A percentile compares a stretch with the other conserved stretches of the same genome.
Evolutionary conservation across 2,797 vertebrate species (phyloP).

Genomic region (Poecilia gillii): DNA sequence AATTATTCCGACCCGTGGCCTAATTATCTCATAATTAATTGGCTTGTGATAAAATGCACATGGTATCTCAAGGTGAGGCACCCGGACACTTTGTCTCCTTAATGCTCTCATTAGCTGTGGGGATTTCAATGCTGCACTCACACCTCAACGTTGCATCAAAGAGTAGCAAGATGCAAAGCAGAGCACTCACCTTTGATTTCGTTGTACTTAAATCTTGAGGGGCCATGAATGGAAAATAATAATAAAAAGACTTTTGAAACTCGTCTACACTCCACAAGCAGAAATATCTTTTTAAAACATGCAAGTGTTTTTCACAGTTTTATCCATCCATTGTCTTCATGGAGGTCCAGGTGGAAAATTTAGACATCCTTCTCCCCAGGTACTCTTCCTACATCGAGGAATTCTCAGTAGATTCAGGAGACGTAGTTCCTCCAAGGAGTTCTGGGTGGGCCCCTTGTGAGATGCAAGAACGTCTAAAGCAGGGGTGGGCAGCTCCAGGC

Average conservation of each 20-base stretch:
- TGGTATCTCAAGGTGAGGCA: conserved; percentile 68
- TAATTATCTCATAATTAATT: conserved; percentile 75
- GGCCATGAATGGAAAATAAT: conserved; percentile 40
- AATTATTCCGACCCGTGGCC: conserved; percentile 48
- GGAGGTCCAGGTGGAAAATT: neutral
- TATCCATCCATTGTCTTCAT: neutral
- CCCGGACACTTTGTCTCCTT: conserved; percentile 56
- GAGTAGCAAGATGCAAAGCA: conserved; percentile 29
- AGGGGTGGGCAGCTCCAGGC: no score
- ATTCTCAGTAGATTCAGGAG: neutral
- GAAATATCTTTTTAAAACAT: neutral
- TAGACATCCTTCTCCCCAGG: neutral
- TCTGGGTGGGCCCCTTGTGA: neutral
- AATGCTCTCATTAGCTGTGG: conserved; percentile 69
- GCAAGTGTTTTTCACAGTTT: neutral
- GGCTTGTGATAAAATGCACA: conserved; percentile 58
- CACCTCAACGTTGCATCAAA: conserved; percentile 9
- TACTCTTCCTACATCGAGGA: neutral
- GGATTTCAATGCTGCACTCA: conserved; percentile 60
- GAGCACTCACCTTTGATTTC: conserved; percentile 24
- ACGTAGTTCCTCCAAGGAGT: neutral
- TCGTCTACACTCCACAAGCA: neutral
- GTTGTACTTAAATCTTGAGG: conserved; percentile 40
- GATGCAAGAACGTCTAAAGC: neutral
- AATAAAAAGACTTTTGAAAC: neutral